These are phyloP conservation scores for Microtus pennsylvanicus DNA, from an alignment of 2,113 vertebrate genomes.

Conservation along the genomic window DNA sequence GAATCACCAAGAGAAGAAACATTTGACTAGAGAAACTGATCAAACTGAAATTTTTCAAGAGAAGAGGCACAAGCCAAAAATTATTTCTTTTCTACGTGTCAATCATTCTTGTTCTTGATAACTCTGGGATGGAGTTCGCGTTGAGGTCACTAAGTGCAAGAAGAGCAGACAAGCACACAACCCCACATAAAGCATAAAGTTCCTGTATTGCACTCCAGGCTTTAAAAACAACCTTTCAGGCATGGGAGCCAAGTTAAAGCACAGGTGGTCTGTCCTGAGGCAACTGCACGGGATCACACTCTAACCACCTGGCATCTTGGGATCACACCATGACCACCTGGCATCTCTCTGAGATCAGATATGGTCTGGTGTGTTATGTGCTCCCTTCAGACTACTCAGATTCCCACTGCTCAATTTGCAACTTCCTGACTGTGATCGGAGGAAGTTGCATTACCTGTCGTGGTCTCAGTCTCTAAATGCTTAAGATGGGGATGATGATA, in stretches of 20 bases:
- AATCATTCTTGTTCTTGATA: neutral
- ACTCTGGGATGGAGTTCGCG: neutral
- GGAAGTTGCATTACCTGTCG: neutral
- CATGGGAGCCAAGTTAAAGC: neutral
- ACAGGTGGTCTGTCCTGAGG: neutral
- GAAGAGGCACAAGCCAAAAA: neutral
- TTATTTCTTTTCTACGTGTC: neutral
- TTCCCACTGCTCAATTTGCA: neutral
- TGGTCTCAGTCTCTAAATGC: constrained; percentile 26
- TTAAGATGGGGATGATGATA: neutral
- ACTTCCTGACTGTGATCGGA: neutral
- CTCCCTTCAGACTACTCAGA: neutral
- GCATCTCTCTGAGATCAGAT: neutral
- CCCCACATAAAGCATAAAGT: neutral
- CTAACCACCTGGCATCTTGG: neutral
- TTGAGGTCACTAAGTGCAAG: neutral
- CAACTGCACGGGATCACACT: neutral
- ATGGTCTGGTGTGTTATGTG: neutral
- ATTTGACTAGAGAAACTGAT: neutral
- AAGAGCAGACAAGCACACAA: neutral
- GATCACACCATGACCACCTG: neutral
- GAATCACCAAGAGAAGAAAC: neutral
- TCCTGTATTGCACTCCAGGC: neutral
- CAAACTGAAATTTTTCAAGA: neutral
- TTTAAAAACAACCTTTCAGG: neutral